Evolutionary conservation across 2,888 invertebrate species (phyloP).

Genomic region (Brassicogethes aeneus): DNA sequence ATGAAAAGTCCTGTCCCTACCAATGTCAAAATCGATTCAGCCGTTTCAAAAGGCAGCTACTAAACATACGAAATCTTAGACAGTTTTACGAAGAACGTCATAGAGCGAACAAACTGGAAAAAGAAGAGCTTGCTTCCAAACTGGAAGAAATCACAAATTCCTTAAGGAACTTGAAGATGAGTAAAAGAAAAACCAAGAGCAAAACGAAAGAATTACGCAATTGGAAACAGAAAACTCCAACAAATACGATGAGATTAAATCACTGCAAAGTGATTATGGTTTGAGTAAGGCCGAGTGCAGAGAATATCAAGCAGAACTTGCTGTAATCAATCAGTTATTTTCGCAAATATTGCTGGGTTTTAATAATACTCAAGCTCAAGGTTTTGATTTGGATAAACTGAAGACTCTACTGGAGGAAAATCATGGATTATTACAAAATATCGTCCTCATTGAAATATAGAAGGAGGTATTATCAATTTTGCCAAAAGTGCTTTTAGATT

Average conservation of each 20-base stretch:
- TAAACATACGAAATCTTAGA: constrained; percentile 64
- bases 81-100: constrained; percentile 67
- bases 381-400: constrained; percentile 71
- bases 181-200: constrained; percentile 44
- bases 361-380: constrained; percentile 56
- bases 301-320: constrained; percentile 68
- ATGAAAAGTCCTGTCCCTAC: too few relatives aligned
- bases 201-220: constrained; percentile 49
- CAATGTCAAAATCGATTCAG: too few relatives aligned
- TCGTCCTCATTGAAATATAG: constrained; percentile 66
- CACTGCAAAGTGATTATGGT: constrained; percentile 60
- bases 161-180: constrained; percentile 47
- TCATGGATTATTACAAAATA: constrained; percentile 69
- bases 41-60: constrained; percentile 67
- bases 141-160: constrained; percentile 49
- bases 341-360: constrained; percentile 70
- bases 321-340: constrained; percentile 74
- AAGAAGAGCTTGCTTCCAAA: constrained; percentile 51
- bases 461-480: constrained; percentile 63
- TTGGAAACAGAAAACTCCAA: constrained; percentile 48
- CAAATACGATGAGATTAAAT: constrained; percentile 53
- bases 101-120: constrained; percentile 56
- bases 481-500: constrained; percentile 66
- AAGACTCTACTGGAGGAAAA: constrained; percentile 71
- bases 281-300: constrained; percentile 62